Evolutionary conservation across 2,113 vertebrate species (phyloP).

Genomic region (Hippocampus barbouri): DNA sequence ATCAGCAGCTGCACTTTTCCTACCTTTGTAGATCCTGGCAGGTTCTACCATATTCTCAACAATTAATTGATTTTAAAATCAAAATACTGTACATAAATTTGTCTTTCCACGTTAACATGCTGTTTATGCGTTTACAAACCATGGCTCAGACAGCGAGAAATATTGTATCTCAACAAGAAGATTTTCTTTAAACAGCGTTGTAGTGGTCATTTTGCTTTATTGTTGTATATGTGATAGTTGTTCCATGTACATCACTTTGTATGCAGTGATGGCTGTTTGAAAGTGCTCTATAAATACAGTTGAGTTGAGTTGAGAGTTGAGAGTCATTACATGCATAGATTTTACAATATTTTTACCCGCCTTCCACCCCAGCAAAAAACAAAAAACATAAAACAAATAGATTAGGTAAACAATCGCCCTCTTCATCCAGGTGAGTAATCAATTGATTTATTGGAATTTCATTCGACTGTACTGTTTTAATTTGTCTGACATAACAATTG

Average conservation of each 20-base stretch:
- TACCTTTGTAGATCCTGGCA: background rate
- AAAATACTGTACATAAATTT: background rate
- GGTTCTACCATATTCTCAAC: background rate
- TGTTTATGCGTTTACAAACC: background rate
- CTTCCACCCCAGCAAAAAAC: background rate
- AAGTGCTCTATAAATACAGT: too few relatives aligned
- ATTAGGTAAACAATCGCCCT: background rate
- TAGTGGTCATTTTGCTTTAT: background rate
- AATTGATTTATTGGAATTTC: background rate
- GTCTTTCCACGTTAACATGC: background rate
- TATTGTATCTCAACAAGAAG: background rate
- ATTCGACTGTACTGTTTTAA: background rate
- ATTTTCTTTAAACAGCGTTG: background rate
- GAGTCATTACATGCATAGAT: background rate
- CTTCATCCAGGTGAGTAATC: background rate
- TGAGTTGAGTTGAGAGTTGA: too few relatives aligned
- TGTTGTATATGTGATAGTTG: too few relatives aligned
- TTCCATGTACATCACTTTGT: too few relatives aligned
- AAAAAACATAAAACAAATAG: background rate
- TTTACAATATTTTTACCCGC: background rate
- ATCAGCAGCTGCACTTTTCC: background rate
- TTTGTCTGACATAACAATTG: background rate
- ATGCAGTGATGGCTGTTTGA: too few relatives aligned
- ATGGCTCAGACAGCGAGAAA: background rate
- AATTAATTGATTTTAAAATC: background rate